These are phyloP conservation scores for Phortica okadai DNA, from an alignment of 2,888 invertebrate genomes.

Conservation along the genomic window DNA sequence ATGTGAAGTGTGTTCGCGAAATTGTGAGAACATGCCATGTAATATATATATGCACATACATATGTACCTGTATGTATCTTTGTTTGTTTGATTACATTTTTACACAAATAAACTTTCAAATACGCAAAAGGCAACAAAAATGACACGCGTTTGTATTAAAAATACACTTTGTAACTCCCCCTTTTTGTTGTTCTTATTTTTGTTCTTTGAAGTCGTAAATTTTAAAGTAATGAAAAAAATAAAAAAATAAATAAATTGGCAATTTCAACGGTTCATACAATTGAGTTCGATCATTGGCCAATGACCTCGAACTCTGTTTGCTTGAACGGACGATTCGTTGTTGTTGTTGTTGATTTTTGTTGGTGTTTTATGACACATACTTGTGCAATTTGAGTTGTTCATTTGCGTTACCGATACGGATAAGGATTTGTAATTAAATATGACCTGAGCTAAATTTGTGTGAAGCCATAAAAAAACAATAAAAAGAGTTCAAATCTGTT, in stretches of 20 bases:
- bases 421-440: too few species aligned
- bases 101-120: not conserved
- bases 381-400: too few species aligned
- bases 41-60: not conserved
- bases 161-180: not conserved
- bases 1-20: constrained; percentile 27
- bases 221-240: not conserved
- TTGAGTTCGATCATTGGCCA: not conserved
- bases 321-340: not conserved
- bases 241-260: not conserved
- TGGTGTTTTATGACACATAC: too few species aligned
- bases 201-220: not conserved
- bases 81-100: too few species aligned
- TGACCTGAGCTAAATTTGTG: too few species aligned
- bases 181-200: not conserved
- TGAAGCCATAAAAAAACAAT: too few species aligned
- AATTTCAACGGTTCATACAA: not conserved
- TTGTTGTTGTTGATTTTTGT: too few species aligned
- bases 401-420: too few species aligned
- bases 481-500: too few species aligned
- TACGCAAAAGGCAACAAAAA: not conserved
- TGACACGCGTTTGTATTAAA: not conserved
- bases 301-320: not conserved
- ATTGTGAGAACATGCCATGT: not conserved
- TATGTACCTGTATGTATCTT: constrained; percentile 10